Evolutionary conservation across 2,113 vertebrate species (phyloP).

Genomic region (Parus major): DNA sequence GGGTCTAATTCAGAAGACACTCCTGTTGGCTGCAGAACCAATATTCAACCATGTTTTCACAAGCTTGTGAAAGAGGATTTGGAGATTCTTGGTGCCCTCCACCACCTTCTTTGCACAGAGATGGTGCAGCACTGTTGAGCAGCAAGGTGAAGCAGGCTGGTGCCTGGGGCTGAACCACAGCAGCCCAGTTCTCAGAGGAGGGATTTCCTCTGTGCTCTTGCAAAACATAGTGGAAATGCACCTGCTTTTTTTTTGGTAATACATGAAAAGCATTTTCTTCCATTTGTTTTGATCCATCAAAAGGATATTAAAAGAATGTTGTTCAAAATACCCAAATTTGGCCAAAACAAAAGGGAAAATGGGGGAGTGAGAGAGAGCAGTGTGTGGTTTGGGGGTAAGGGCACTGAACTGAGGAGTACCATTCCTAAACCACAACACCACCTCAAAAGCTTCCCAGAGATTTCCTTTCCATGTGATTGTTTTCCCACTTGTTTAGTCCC

Average conservation of each 20-base stretch:
- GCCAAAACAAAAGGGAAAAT: background rate
- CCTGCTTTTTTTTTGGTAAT: background rate
- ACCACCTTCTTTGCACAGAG: background rate
- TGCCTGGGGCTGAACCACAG: background rate
- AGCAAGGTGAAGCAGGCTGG: background rate
- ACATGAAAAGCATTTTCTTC: background rate
- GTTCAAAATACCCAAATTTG: background rate
- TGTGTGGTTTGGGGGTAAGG: background rate
- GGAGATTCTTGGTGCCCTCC: background rate
- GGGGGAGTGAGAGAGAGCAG: background rate
- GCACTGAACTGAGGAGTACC: background rate
- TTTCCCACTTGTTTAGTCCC: background rate
- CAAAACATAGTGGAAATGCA: background rate
- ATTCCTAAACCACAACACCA: background rate
- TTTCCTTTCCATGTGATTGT: background rate
- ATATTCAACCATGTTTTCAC: background rate
- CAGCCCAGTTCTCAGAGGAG: background rate
- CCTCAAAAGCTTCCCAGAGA: background rate
- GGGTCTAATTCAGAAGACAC: background rate
- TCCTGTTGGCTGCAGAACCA: background rate
- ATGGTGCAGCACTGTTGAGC: background rate
- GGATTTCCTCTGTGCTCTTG: background rate
- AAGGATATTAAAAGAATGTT: background rate
- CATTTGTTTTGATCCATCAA: background rate
- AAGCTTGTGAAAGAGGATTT: background rate